Base-by-base conservation (phyloP, 2,113 vertebrate species). In the Copsychus sechellarum region DNA sequence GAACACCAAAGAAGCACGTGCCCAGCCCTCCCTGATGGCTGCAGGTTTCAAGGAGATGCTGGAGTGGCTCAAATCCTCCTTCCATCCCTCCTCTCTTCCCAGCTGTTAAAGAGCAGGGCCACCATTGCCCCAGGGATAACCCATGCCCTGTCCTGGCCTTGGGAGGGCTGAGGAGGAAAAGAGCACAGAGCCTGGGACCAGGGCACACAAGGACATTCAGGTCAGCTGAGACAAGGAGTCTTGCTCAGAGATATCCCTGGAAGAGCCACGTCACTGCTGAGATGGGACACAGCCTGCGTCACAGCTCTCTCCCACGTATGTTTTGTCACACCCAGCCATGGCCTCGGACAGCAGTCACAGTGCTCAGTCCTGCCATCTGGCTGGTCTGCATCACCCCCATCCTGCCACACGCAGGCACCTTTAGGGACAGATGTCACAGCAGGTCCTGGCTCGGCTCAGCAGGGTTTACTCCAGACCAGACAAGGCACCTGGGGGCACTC, bases 361-460 rank as follows among this genome's bases (percentile, higher is more conserved):
- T 60, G 64, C 56, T 58, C 21, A 6, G 70, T 73, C 36, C 58
- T 88, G 48, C 57, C 6, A 1, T 71, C 66, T 82, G 60, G 14
- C 66, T 47, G 53, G 61, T 47, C 57, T 12, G 2, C 9, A 6
- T 60, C 66, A 72, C 33, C 53, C 26, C 53, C 36, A 22, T 62
- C 53, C 50, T 5, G 1, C 61, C 12, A 15, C 79, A 31, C 0
- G 1, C n/a, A 69, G 42, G 50, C 62, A 80, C 80, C 62, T 71
- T 53, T 43, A 19, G 54, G 33, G 34, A 79, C n/a, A 60, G 71
- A n/a, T 23, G 36, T 57, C 50, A 38, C 60, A 43, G 25, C 5
- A 1, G 47, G 51, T 16, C 36, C 53, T 57, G 66, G 47, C 31
- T 38, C 15, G 0, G 0, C 40, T 36, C 54, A 0, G 0, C 38